Evolutionary conservation across 2,113 vertebrate genomes (phyloP).

Genomic region (Microtus montanus): DNA sequence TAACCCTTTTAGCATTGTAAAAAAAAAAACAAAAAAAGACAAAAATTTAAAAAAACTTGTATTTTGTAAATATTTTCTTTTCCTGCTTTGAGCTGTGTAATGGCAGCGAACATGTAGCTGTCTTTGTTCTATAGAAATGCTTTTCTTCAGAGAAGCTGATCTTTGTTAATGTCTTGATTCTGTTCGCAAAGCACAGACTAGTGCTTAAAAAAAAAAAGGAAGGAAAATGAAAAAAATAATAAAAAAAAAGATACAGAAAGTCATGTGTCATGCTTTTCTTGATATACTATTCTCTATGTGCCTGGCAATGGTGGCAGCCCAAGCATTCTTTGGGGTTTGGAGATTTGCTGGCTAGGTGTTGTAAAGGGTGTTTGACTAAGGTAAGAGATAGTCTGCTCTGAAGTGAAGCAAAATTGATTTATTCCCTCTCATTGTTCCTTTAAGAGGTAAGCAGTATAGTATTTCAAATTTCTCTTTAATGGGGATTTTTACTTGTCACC

Average conservation of each 20-base stretch:
- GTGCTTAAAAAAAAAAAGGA: slow-evolving; percentile 88
- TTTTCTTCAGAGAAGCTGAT: slow-evolving; percentile 91
- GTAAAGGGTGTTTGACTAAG: background rate
- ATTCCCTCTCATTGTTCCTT: background rate
- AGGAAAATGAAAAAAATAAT: slow-evolving; percentile 85
- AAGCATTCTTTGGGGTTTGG: background rate
- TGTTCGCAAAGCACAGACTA: slow-evolving; percentile 88
- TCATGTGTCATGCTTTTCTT: slow-evolving; percentile 44
- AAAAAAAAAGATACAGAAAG: slow-evolving; percentile 80
- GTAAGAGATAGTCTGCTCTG: background rate
- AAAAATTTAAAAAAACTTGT: slow-evolving; percentile 83
- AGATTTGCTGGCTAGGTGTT: background rate
- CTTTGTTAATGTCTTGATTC: slow-evolving; percentile 90
- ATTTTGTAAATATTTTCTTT: slow-evolving; percentile 93
- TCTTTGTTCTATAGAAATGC: slow-evolving; percentile 90
- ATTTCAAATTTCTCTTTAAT: background rate
- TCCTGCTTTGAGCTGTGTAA: slow-evolving; percentile 89
- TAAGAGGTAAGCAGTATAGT: background rate
- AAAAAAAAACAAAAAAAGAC: slow-evolving; percentile 80
- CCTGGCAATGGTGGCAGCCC: fast-evolving
- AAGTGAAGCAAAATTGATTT: background rate
- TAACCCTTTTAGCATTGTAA: slow-evolving; percentile 90
- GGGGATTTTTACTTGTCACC: background rate
- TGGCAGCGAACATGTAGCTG: slow-evolving; percentile 83
- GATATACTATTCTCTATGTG: fast-evolving